These are phyloP conservation scores for Lanistes nyassanus DNA, from an alignment of 1,140 invertebrate species.

Conservation along the genomic window DNA sequence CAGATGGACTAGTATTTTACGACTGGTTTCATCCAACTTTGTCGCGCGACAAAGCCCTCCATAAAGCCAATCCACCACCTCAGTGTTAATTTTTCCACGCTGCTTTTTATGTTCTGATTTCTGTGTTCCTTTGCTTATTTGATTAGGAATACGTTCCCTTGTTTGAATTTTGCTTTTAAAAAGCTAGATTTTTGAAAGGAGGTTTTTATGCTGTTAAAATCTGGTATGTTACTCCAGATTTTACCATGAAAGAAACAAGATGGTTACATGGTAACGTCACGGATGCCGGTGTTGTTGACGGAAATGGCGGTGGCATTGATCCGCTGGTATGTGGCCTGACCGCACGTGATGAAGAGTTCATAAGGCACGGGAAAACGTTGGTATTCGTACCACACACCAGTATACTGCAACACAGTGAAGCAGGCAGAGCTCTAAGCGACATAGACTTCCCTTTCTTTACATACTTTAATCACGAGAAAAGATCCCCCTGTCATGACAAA, in stretches of 20 bases:
- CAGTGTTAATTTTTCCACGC: too few species aligned
- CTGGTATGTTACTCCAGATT: too few species aligned
- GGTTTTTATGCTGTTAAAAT: not conserved
- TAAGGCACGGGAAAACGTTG: constrained; percentile 4
- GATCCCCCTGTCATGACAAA: not conserved
- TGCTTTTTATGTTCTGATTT: too few species aligned
- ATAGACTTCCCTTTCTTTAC: not conserved
- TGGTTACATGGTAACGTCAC: constrained; percentile 10
- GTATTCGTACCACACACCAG: constrained; percentile 16
- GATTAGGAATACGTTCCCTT: too few species aligned
- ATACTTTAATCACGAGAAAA: not conserved
- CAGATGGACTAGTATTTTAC: too few species aligned
- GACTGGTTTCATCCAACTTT: too few species aligned
- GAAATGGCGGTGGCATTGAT: not conserved
- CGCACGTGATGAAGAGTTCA: constrained; percentile 4
- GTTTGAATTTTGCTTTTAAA: not conserved
- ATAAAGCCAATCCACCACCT: too few species aligned
- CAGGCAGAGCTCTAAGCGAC: not conserved
- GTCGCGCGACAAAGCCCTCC: too few species aligned
- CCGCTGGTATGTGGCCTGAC: not conserved
- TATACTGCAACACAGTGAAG: not conserved
- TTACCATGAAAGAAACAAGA: not conserved
- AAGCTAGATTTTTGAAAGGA: not conserved
- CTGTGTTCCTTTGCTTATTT: too few species aligned
- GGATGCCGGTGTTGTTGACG: constrained; percentile 16